Conservation (phyloP, 2,888 invertebrate genomes). For the Ramazzottius varieornatus region DNA sequence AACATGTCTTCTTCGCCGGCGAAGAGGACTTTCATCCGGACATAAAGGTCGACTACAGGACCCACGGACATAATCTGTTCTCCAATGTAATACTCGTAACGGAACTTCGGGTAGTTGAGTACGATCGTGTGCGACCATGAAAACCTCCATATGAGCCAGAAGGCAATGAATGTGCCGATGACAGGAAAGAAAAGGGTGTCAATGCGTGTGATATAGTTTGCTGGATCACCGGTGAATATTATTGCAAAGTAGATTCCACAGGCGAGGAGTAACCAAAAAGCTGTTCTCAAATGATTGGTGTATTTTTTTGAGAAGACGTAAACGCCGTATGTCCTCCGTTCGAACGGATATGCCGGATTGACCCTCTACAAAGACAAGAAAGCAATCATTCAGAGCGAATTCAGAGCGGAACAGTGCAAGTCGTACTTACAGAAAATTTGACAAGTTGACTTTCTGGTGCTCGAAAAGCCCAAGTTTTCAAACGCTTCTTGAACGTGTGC, state of each 20-base stretch:
- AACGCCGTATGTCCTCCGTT: not conserved
- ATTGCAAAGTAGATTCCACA: not conserved
- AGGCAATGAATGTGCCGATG: not conserved
- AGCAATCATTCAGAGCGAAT: not conserved
- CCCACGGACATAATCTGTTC: not conserved
- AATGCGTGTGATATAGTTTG: not conserved
- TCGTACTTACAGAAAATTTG: not conserved
- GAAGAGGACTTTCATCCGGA: not conserved
- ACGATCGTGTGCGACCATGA: not conserved
- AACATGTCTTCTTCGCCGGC: conserved; percentile 3
- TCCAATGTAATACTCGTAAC: not conserved
- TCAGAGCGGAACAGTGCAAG: not conserved
- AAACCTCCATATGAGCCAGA: not conserved
- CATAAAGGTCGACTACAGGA: not conserved
- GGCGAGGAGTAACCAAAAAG: not conserved
- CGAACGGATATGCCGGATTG: not conserved
- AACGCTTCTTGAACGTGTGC: too few species aligned
- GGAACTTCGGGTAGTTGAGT: not conserved
- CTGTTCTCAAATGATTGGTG: not conserved
- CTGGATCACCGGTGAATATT: not conserved
- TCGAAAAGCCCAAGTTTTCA: not conserved
- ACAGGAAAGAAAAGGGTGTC: not conserved
- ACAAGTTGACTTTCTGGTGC: not conserved
- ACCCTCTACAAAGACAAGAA: not conserved
- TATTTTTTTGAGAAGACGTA: not conserved